phyloP scores from a whole-genome alignment of 2,888 invertebrate genomes.

The Drosophila parthenogenetica region DNA sequence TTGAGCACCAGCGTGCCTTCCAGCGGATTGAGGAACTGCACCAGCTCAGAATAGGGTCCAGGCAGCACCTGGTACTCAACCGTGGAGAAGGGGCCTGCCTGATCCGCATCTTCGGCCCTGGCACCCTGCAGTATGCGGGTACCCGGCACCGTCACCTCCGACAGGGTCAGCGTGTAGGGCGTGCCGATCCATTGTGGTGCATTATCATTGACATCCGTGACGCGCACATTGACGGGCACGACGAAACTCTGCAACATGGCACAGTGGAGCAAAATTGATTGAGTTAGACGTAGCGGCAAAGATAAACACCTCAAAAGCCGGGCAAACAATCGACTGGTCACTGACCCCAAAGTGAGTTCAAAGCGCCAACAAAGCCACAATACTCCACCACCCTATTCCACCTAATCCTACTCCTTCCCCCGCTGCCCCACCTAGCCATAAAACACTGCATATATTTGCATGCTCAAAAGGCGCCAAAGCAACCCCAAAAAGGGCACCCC shows the following conservation, averaged over 20 bases:
- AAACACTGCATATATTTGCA: conserved; percentile 72
- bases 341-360: conserved; percentile 74
- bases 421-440: conserved; percentile 21
- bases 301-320: conserved; percentile 59
- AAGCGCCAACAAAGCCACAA: conserved; percentile 56
- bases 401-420: conserved; percentile 1
- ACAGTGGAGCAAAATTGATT: conserved; percentile 30
- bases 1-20: conserved; percentile 93
- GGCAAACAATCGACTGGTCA: conserved; percentile 65
- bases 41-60: conserved; percentile 92
- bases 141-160: conserved; percentile 91
- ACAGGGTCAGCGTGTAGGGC: conserved; percentile 92
- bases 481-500: conserved; percentile 55
- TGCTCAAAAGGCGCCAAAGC: conserved; percentile 49
- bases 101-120: conserved; percentile 93
- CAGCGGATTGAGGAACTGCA: conserved; percentile 93
- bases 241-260: conserved; percentile 82
- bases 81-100: conserved; percentile 94
- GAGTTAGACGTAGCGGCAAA: conserved; percentile 31
- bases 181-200: conserved; percentile 93
- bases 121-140: conserved; percentile 92
- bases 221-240: conserved; percentile 87
- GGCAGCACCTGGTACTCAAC: conserved; percentile 92
- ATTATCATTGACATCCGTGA: conserved; percentile 96
- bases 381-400: neutral